Conservation (phyloP, 1,140 invertebrate species). For the Catajapyx aquilonaris region DNA sequence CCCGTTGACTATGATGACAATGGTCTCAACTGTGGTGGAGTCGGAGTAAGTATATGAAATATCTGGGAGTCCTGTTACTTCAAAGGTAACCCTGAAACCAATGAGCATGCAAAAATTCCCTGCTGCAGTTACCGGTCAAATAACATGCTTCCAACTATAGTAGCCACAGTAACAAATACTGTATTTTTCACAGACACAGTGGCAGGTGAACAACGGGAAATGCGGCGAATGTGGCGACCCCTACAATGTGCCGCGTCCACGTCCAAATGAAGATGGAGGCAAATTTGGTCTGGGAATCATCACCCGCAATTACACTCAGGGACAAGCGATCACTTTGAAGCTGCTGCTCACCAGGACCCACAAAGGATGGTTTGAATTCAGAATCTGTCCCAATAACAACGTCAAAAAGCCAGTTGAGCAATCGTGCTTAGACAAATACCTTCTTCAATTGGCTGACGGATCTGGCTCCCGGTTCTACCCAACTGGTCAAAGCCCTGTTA, state of each 20-base stretch:
- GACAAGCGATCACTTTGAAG: conserved; percentile 11
- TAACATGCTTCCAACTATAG: no score
- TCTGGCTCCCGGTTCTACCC: conserved; percentile 9
- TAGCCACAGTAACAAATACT: no score
- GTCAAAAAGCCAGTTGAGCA: conserved; percentile 1
- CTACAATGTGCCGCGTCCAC: conserved; percentile 13
- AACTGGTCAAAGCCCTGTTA: conserved; percentile 7
- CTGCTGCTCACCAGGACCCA: conserved; percentile 13
- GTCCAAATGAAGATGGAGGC: conserved; percentile 21
- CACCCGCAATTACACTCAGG: conserved; percentile 14
- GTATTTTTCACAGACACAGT: conserved; percentile 15
- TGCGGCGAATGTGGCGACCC: conserved; percentile 24
- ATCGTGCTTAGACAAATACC: conserved; percentile 15
- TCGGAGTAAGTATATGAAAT: conserved; percentile 9
- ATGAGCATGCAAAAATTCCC: no score
- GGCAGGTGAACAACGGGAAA: conserved; percentile 17
- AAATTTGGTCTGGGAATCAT: conserved; percentile 19
- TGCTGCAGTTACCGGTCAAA: no score
- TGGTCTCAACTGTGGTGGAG: conserved; percentile 11
- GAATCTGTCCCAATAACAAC: conserved; percentile 10
- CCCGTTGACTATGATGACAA: conserved; percentile 13
- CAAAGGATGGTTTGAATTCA: conserved; percentile 14
- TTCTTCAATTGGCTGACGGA: conserved; percentile 15
- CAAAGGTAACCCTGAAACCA: no score
- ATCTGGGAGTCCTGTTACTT: no score